phyloP scores from a whole-genome alignment of 1,140 invertebrate species.

The Chironomus tepperi region DNA sequence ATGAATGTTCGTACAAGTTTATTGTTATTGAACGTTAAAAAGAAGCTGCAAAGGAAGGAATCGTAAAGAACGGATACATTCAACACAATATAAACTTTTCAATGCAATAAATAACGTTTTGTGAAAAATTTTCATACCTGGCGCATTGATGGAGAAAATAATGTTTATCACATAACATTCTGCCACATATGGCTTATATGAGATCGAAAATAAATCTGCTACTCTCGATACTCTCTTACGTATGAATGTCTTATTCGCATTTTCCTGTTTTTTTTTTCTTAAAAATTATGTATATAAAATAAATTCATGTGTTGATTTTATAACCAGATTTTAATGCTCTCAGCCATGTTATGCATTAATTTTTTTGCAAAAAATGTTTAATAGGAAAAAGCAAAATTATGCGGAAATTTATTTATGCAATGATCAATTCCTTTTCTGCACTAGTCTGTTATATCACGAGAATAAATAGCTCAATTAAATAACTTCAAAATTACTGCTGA shows the following conservation, averaged over 20 bases:
- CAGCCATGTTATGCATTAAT: not conserved
- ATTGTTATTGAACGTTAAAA: not conserved
- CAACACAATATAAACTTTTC: not conserved
- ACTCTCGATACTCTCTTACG: not conserved
- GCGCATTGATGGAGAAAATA: not conserved
- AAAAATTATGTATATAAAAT: not conserved
- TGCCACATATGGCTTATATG: slow-evolving; percentile 6
- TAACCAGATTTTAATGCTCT: slow-evolving; percentile 8
- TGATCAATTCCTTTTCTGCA: not conserved
- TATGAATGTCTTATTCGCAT: not conserved
- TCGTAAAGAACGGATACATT: slow-evolving; percentile 1
- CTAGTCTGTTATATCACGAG: not conserved
- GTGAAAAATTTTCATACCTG: slow-evolving; percentile 7
- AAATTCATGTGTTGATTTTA: slow-evolving; percentile 14
- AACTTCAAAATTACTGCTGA: not conserved
- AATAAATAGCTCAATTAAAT: not conserved
- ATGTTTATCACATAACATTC: not conserved
- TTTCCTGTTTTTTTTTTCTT: not conserved
- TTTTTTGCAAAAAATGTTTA: too few species aligned
- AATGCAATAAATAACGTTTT: slow-evolving; percentile 1
- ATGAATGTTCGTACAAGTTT: slow-evolving; percentile 5
- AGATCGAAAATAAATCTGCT: slow-evolving; percentile 13
- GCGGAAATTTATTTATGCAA: not conserved
- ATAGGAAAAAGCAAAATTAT: too few species aligned
- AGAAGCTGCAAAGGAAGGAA: not conserved